Conservation (phyloP, 2,113 vertebrate genomes). For the Tympanuchus pallidicinctus region DNA sequence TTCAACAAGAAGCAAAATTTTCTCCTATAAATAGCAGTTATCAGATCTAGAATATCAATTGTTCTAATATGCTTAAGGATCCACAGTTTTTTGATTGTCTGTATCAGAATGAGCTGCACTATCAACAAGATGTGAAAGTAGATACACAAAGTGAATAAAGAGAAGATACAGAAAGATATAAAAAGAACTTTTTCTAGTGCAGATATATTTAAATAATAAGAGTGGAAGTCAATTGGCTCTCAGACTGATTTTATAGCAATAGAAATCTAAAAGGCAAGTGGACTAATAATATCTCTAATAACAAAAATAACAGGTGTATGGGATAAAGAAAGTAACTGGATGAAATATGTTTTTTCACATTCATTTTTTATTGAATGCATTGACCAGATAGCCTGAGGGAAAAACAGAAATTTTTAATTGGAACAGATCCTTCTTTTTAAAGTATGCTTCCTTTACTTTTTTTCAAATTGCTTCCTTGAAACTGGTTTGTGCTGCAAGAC, state of each 20-base stretch:
- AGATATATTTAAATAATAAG: neutral
- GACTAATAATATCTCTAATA: neutral
- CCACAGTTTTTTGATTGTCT: conserved; percentile 1
- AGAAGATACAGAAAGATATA: neutral
- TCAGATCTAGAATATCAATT: neutral
- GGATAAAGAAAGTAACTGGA: neutral
- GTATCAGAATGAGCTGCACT: neutral
- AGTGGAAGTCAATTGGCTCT: neutral
- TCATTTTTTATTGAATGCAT: neutral
- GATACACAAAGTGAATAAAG: neutral
- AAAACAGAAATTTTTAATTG: neutral
- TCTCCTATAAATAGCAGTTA: neutral
- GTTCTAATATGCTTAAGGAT: neutral
- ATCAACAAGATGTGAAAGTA: neutral
- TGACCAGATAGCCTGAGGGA: neutral
- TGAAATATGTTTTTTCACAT: neutral
- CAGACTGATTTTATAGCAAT: neutral
- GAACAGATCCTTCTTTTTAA: neutral
- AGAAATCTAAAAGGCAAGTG: neutral
- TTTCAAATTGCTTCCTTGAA: neutral
- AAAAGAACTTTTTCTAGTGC: neutral
- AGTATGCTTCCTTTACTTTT: neutral
- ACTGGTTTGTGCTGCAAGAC: neutral
- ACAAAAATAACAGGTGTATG: neutral
- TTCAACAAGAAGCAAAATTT: neutral